Base-by-base conservation (phyloP, 2,888 invertebrate genomes). In the Oeneis ivallda region DNA sequence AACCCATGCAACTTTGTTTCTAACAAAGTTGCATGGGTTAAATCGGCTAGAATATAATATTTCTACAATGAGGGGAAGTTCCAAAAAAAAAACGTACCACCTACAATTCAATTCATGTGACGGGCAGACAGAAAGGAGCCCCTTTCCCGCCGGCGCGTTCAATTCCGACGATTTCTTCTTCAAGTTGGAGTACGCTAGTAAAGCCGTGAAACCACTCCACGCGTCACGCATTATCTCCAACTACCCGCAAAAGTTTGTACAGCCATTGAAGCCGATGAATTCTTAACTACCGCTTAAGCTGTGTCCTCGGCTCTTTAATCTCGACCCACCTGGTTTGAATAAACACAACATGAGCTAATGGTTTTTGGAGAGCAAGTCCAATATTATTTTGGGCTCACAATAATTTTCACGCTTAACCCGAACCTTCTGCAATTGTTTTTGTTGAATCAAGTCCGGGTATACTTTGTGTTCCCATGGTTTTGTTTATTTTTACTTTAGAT, bases 331-430 rank as follows among this genome's bases (percentile, higher is more conserved):
- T 73, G 74, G 77, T 76, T 81, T 79, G 82, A 85, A 87, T 77
- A 84, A 74, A 80, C 81, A 87, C 80, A 86, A 87, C 84, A 87
- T 80, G 83, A 81, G 81, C 79, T 89, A 89, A 89, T 89, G 87
- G 87, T 82, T 87, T 89, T 86, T 87, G 75, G 76, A 89, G 88
- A 85, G 89, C 83, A 82, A 78, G 72, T 76, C 74, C 84, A 92
- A 92, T 90, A 90, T 91, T 92, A 86, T 91, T 88, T 86, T 79
- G 85, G 84, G 83, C 81, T 77, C 83, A 88, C 84, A 88, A 87
- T 84, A 81, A 83, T 87, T 87, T 88, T 87, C 84, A 87, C 86
- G 84, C 85, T 84, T 85, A 83, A 81, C 84, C 78, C 78, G 84
- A 82, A 76, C 71, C 71, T 75, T 74, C 75, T 75, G 75, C 76